Base-by-base conservation (phyloP, 2,888 invertebrate species). In the Apamea crenata region DNA sequence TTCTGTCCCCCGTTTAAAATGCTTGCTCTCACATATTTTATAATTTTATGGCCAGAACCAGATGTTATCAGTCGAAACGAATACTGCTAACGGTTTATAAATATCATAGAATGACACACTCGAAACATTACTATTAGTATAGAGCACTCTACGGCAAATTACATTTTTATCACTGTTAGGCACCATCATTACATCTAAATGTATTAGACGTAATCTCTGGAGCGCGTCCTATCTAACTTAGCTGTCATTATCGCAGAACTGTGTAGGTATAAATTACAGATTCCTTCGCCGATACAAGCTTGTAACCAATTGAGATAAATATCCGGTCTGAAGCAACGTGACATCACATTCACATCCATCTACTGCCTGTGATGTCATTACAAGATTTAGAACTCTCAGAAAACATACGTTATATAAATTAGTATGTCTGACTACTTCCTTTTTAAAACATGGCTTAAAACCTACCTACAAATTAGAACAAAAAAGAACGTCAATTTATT, bases 241-340 rank as follows among this genome's bases (percentile, higher is more conserved):
- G 69, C 71, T 74, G 63, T 65, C 80, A 86, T 77, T 87, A 85
- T 53, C n/a, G 40, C 66, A 75, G 59, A 70, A 77, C 50, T 77
- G 83, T 80, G 84, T 89, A 84, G 81, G 88, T 78, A 84, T 81
- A 80, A 81, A 83, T 83, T 69, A 88, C 87, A 80, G 80, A 89
- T 89, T 91, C 80, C 85, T 89, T 74, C 67, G 59, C 87, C 83
- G 85, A 88, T 87, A 75, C 80, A 83, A 76, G 84, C 82, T 82
- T 83, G 89, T 83, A 85, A 86, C 88, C 93, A 94, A 94, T 94
- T 94, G 92, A 93, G 92, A 92, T 86, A 92, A 93, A 92, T 93
- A 92, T 93, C 94, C 92, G 91, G 91, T 86, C 82, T 90, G 71
- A 78, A 85, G 84, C 77, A 84, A 69, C 80, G 85, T 94, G 94